Evolutionary conservation across 2,113 vertebrate genomes (phyloP).

Genomic region (Notothenia coriiceps): DNA sequence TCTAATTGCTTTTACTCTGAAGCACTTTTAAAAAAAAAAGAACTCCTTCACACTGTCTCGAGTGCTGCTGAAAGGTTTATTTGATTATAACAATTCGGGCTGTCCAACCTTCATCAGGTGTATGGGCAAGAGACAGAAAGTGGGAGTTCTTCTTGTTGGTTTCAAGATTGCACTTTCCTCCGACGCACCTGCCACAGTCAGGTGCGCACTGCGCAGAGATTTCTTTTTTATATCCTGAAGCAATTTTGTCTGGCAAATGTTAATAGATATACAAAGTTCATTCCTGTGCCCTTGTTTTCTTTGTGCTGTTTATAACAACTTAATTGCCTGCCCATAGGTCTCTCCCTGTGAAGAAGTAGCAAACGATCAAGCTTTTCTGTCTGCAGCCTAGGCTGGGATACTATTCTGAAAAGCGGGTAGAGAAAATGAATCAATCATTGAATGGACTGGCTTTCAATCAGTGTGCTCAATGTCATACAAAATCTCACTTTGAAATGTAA

Average conservation of each 20-base stretch:
- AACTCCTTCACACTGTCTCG: neutral
- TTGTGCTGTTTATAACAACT: neutral
- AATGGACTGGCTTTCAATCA: constrained; percentile 53
- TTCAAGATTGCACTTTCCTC: neutral
- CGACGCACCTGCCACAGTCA: no score
- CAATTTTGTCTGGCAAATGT: neutral
- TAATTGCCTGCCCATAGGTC: neutral
- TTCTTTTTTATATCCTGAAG: neutral
- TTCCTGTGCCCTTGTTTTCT: neutral
- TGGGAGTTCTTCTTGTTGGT: neutral
- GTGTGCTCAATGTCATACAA: constrained; percentile 22
- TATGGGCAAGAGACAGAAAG: neutral
- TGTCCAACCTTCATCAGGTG: neutral
- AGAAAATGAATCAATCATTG: constrained; percentile 47
- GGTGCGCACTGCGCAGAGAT: no score
- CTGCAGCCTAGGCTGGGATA: constrained; percentile 27
- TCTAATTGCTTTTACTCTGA: constrained; percentile 2
- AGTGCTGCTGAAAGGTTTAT: neutral
- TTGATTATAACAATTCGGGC: neutral
- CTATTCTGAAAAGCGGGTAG: constrained; percentile 17
- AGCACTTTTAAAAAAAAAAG: neutral
- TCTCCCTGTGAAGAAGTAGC: constrained; percentile 1
- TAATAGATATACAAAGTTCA: neutral
- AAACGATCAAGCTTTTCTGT: constrained; percentile 6
- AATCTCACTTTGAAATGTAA: constrained; percentile 31